Conservation (phyloP, 2,113 vertebrate species). For the Gallinago undulata region DNA sequence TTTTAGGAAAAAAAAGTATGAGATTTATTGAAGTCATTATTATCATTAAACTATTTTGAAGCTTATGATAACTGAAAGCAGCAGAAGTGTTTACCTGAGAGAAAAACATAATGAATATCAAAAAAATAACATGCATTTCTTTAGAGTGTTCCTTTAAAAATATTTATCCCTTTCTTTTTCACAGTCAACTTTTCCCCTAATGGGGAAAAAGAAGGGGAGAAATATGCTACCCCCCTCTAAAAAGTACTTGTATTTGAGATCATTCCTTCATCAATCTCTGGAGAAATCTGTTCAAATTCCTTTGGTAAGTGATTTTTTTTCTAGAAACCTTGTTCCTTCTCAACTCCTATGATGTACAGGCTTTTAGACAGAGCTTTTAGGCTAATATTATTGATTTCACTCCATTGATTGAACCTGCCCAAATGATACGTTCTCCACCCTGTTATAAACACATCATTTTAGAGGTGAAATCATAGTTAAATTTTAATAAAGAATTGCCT, state of each 20-base stretch:
- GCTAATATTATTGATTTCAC: not conserved
- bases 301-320: not conserved
- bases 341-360: not conserved
- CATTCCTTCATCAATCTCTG: not conserved
- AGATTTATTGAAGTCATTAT: not conserved
- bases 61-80: not conserved
- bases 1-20: not conserved
- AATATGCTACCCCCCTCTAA: not conserved
- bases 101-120: not conserved
- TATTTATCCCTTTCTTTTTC: not conserved
- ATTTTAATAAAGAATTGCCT: not conserved
- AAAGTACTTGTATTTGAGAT: not conserved
- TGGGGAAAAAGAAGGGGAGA: not conserved
- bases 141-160: not conserved
- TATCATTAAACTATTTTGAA: not conserved
- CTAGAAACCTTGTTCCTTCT: not conserved
- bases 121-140: not conserved
- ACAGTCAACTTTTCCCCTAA: not conserved
- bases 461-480: not conserved
- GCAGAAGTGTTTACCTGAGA: not conserved
- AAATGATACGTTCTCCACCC: not conserved
- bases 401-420: not conserved
- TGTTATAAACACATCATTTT: not conserved
- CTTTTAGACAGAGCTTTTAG: conserved; percentile 31
- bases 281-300: not conserved